Evolutionary conservation across 2,797 vertebrate genomes (phyloP).

Genomic region (Sebastes kiyomatsui): DNA sequence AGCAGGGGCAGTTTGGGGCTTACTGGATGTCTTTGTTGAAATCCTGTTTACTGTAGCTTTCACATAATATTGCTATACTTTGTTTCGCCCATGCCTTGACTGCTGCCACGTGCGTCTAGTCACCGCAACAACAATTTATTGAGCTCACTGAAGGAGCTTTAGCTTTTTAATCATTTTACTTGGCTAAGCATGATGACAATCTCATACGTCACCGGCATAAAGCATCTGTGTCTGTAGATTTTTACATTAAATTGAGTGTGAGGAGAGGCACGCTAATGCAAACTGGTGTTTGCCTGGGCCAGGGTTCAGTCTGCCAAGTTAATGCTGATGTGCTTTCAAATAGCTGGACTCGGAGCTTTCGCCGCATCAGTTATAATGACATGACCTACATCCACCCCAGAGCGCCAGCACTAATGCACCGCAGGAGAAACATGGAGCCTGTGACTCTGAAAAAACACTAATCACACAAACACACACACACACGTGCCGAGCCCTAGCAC

Average conservation of each 20-base stretch:
- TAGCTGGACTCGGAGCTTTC: constrained; percentile 71
- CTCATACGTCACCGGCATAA: constrained; percentile 56
- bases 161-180: constrained; percentile 66
- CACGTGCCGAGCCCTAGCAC: constrained; percentile 45
- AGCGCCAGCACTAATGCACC: constrained; percentile 69
- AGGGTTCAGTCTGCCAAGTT: constrained; percentile 64
- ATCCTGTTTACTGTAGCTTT: constrained; percentile 20
- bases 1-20: constrained; percentile 14
- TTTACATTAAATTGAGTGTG: constrained; percentile 62
- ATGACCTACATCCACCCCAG: constrained; percentile 76
- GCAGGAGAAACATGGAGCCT: constrained; percentile 62
- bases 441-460: constrained; percentile 61
- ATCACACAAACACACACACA: constrained; percentile 40
- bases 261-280: constrained; percentile 62
- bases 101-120: constrained; percentile 25
- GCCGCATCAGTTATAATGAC: constrained; percentile 75
- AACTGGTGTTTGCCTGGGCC: constrained; percentile 54
- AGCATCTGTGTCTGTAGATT: constrained; percentile 64
- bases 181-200: constrained; percentile 49
- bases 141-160: constrained; percentile 57
- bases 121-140: constrained; percentile 23
- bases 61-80: constrained; percentile 13
- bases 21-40: constrained; percentile 15
- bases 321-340: constrained; percentile 76
- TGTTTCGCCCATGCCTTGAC: constrained; percentile 12